Conservation (phyloP, 2,888 invertebrate species). For the Halictus quadricinctus region DNA sequence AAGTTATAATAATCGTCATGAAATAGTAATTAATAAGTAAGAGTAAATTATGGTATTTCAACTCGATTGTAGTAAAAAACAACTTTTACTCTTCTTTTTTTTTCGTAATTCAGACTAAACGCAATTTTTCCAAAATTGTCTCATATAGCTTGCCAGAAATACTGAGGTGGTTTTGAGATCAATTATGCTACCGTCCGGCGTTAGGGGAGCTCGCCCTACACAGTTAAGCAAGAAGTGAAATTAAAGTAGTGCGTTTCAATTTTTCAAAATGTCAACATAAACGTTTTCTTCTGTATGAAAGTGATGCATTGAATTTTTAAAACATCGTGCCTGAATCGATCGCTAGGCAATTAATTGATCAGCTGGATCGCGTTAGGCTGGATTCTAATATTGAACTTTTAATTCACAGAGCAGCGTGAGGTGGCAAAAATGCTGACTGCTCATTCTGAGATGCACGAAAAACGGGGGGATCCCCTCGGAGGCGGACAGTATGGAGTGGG, state of each 20-base stretch:
- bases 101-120: no score
- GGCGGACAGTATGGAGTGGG: slow-evolving; percentile 77
- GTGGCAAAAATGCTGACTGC: slow-evolving; percentile 81
- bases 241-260: no score
- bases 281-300: background rate
- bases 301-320: background rate
- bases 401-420: slow-evolving; percentile 78
- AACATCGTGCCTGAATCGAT: background rate
- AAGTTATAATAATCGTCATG: background rate
- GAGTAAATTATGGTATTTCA: background rate
- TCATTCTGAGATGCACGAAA: slow-evolving; percentile 80
- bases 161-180: no score
- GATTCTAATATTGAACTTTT: background rate
- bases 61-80: no score
- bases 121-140: no score
- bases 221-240: no score
- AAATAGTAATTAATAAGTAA: background rate
- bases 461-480: slow-evolving; percentile 78
- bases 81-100: no score
- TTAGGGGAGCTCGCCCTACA: no score
- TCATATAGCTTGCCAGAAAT: no score
- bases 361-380: background rate
- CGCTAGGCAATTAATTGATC: background rate
- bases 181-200: no score
- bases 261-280: no score